Percentiles rank a stretch among this genome's conserved stretches.
These are phyloP conservation scores for Cyanoderma ruficeps DNA, from an alignment of 2,113 vertebrate species.

Conservation along the genomic window DNA sequence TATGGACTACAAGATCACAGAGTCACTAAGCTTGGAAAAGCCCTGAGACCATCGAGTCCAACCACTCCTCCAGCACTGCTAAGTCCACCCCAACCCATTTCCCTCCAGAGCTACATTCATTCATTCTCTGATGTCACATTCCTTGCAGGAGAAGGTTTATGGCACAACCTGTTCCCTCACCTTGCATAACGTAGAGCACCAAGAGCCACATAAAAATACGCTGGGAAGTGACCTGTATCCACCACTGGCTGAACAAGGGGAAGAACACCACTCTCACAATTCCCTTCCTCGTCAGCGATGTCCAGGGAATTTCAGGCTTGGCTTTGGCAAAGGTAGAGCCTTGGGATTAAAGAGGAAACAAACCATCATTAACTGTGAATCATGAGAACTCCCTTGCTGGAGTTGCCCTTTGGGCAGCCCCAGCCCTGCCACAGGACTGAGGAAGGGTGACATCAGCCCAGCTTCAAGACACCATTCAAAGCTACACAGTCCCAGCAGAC, in stretches of 20 bases:
- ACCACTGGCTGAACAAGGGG: conserved; percentile 94
- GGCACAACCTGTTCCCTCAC: conserved; percentile 60
- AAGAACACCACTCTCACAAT: conserved; percentile 93
- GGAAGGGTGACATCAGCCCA: neutral
- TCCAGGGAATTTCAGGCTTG: conserved; percentile 95
- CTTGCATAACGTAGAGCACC: conserved; percentile 92
- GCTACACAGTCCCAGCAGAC: rapidly evolving
- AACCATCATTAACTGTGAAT: neutral
- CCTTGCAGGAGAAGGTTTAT: neutral
- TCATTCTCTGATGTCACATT: neutral
- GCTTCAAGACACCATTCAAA: rapidly evolving
- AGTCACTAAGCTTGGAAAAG: neutral
- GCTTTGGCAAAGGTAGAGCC: conserved; percentile 98
- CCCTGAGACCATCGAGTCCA: neutral
- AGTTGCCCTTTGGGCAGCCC: neutral
- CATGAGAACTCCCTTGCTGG: too few species aligned
- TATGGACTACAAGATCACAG: neutral
- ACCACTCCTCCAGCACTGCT: neutral
- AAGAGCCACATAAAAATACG: conserved; percentile 89
- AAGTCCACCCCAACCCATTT: neutral
- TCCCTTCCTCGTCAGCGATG: conserved; percentile 90
- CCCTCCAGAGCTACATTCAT: neutral
- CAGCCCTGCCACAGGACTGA: neutral
- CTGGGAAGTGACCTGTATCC: conserved; percentile 95
- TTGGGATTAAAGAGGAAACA: conserved; percentile 50